Percentiles rank a stretch among this genome's conserved stretches.
Conservation (phyloP, 1,140 invertebrate genomes). For the Heliconius eleuchia region DNA sequence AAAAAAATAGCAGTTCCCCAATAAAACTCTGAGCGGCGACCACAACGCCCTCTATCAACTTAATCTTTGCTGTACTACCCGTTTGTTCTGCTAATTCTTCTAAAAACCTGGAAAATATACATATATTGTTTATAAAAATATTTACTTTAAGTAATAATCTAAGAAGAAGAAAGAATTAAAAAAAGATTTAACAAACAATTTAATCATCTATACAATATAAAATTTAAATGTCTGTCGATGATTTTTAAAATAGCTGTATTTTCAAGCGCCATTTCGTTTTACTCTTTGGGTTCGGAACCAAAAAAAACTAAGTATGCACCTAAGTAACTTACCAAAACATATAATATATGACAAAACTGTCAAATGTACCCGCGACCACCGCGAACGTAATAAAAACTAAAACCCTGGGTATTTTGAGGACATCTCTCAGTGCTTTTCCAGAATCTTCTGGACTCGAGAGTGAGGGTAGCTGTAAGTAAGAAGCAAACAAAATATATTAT, state of each 20-base stretch:
- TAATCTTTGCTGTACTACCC: constrained; percentile 84
- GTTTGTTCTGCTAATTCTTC: constrained; percentile 86
- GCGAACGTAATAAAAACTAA: constrained; percentile 83
- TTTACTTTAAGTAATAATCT: no score
- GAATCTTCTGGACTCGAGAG: constrained; percentile 85
- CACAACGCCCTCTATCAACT: constrained; percentile 88
- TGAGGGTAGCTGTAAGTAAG: constrained; percentile 83
- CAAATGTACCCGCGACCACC: constrained; percentile 86
- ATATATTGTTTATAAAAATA: background rate
- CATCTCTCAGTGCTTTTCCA: constrained; percentile 74
- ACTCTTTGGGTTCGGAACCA: background rate
- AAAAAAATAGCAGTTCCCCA: constrained; percentile 89
- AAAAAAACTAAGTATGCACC: background rate
- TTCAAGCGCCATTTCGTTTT: no score
- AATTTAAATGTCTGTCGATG: no score
- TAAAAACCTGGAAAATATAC: constrained; percentile 82
- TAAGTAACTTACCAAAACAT: constrained; percentile 84
- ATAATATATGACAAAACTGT: constrained; percentile 90
- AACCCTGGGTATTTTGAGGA: constrained; percentile 83
- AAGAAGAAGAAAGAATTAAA: no score
- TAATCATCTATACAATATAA: no score
- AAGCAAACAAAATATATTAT: background rate
- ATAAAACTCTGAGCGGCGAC: constrained; percentile 88
- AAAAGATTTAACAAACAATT: no score
- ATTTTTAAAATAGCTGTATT: no score